phyloP scores from a whole-genome alignment of 2,888 invertebrate genomes.

The Tetranychus piercei region DNA sequence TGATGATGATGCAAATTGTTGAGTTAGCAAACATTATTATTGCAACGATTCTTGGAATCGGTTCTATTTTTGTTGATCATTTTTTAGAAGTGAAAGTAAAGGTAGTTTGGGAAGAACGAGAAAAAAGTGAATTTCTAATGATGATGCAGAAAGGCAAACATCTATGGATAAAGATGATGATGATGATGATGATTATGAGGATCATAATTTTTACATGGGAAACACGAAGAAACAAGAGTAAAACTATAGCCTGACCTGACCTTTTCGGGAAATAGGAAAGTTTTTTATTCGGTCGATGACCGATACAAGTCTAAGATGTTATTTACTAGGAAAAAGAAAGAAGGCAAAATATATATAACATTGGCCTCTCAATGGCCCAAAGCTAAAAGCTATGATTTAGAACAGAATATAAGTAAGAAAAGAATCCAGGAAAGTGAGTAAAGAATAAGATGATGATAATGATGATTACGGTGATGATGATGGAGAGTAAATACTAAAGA shows the following conservation, averaged over 20 bases:
- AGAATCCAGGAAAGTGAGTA: background rate
- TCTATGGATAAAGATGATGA: background rate
- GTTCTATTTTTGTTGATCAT: background rate
- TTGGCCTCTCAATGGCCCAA: background rate
- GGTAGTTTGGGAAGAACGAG: background rate
- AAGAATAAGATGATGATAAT: background rate
- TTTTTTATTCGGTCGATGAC: background rate
- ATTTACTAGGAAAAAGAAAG: background rate
- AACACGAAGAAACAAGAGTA: background rate
- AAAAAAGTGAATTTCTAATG: background rate
- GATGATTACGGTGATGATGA: background rate
- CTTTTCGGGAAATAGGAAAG: background rate
- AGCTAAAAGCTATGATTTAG: background rate
- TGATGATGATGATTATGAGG: background rate
- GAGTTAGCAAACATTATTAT: too few relatives aligned
- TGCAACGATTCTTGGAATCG: background rate
- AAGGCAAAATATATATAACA: background rate
- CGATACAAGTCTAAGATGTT: background rate
- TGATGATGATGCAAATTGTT: too few relatives aligned
- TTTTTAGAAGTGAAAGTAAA: background rate
- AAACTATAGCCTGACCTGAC: background rate
- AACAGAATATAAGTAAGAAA: background rate
- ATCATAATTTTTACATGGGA: background rate
- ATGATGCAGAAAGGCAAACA: background rate
- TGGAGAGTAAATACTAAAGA: background rate